phyloP scores from a whole-genome alignment of 2,113 vertebrate species.

The Pongo abelii region DNA sequence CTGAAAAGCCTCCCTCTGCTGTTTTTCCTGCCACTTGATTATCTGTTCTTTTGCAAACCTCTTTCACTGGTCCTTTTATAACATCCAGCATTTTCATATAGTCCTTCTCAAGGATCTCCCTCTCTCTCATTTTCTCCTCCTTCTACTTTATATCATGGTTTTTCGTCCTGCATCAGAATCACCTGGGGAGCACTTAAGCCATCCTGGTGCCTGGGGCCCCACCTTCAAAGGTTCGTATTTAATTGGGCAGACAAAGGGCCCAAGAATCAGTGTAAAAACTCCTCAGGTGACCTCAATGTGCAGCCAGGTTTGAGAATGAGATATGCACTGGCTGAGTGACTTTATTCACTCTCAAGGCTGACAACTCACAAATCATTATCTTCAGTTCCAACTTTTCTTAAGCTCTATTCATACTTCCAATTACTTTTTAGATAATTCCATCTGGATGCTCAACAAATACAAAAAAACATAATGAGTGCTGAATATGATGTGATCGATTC shows the following conservation, averaged over 20 bases:
- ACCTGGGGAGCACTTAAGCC: neutral
- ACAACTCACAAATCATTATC: neutral
- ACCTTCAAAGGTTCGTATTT: neutral
- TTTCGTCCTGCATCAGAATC: neutral
- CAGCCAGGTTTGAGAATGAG: neutral
- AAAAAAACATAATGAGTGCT: neutral
- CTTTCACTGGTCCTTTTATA: neutral
- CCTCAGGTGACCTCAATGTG: neutral
- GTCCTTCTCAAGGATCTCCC: neutral
- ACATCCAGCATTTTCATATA: neutral
- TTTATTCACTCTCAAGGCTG: neutral
- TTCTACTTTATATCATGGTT: neutral
- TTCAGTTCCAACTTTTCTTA: neutral
- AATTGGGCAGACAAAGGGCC: neutral
- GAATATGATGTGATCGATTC: too few relatives aligned
- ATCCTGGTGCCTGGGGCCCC: neutral
- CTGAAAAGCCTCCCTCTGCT: neutral
- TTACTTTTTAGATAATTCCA: conserved; percentile 28
- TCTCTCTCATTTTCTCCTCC: neutral
- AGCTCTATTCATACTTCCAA: neutral
- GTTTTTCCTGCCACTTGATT: neutral
- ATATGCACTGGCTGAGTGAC: neutral
- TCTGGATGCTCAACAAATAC: neutral
- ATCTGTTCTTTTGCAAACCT: neutral
- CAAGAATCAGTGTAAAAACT: neutral